These are phyloP conservation scores for Rhabditoides inermis DNA, from an alignment of 2,888 invertebrate species.

Conservation along the genomic window DNA sequence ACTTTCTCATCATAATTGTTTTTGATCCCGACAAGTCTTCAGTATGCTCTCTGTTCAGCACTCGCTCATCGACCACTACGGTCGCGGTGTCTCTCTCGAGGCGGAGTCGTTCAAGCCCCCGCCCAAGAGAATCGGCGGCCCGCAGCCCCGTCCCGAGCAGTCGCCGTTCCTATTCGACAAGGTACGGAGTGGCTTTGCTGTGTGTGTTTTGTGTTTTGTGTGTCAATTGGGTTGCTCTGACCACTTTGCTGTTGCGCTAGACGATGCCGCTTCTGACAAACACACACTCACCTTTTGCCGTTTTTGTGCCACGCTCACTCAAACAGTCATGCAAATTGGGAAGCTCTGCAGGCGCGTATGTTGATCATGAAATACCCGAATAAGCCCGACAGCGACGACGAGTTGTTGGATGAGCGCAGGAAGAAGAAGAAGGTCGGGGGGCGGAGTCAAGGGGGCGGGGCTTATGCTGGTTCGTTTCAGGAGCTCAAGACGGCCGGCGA, in stretches of 20 bases:
- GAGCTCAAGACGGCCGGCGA: too few relatives aligned
- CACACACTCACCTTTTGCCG: neutral
- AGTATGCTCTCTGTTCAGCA: conserved; percentile 13
- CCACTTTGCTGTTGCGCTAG: too few relatives aligned
- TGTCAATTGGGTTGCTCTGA: neutral
- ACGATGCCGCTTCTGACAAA: too few relatives aligned
- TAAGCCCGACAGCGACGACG: conserved; percentile 17
- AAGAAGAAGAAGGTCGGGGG: conserved; percentile 19
- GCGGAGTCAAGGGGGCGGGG: too few relatives aligned
- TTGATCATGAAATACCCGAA: conserved; percentile 35
- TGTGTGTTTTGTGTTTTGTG: neutral
- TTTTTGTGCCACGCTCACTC: too few relatives aligned
- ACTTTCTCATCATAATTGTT: neutral
- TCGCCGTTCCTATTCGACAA: conserved; percentile 49
- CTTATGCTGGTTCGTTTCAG: too few relatives aligned
- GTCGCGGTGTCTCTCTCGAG: conserved; percentile 48
- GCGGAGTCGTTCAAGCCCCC: conserved; percentile 39
- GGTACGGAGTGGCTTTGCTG: conserved; percentile 15
- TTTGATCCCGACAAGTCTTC: neutral
- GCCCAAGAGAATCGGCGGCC: conserved; percentile 42
- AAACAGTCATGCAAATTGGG: too few relatives aligned
- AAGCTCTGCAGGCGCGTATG: conserved; percentile 40
- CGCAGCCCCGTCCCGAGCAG: conserved; percentile 45
- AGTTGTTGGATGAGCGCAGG: conserved; percentile 8
- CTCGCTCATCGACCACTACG: conserved; percentile 38